Conservation (phyloP, 2,888 invertebrate species). For the Andrena praecox region DNA sequence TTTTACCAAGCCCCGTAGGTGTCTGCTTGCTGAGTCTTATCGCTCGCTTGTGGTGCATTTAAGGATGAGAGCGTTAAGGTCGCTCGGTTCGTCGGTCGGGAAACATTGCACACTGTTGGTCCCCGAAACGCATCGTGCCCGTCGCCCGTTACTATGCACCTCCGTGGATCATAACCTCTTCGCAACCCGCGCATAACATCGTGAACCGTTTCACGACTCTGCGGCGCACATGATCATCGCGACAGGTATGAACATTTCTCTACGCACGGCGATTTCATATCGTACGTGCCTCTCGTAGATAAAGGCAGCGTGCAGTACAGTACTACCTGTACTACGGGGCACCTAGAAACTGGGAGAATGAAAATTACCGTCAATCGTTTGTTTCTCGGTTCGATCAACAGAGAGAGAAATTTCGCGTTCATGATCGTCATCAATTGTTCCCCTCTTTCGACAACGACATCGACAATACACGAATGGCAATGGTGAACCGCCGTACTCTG, state of each 20-base stretch:
- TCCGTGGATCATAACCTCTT: constrained; percentile 66
- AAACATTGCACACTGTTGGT: neutral
- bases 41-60: constrained; percentile 23
- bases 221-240: constrained; percentile 24
- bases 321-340: neutral
- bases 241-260: constrained; percentile 30
- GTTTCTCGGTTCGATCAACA: neutral
- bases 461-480: neutral
- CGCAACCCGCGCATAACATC: constrained; percentile 14
- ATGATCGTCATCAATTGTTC: neutral
- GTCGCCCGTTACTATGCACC: constrained; percentile 15
- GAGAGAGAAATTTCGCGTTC: neutral
- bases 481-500: neutral
- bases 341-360: neutral
- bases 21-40: constrained; percentile 45
- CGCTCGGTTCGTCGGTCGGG: neutral
- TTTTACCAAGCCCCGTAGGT: constrained; percentile 52
- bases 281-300: neutral
- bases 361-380: constrained; percentile 1
- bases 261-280: neutral
- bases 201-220: constrained; percentile 27
- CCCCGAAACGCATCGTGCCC: constrained; percentile 4
- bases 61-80: constrained; percentile 8
- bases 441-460: neutral
- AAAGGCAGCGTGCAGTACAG: neutral